phyloP scores from a whole-genome alignment of 2,113 vertebrate genomes.

The Leptobrachium leishanense region DNA sequence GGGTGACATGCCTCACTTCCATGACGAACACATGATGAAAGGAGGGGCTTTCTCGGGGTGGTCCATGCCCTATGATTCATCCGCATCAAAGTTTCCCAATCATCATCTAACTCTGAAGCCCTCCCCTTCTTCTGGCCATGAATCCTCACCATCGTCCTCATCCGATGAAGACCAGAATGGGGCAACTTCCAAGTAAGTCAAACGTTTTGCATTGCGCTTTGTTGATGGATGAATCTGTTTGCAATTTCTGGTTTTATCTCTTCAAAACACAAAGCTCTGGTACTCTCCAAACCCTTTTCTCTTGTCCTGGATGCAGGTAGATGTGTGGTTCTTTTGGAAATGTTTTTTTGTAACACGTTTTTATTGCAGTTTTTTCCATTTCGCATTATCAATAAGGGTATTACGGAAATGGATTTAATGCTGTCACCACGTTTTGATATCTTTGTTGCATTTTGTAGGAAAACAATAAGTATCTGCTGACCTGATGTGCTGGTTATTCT shows the following conservation, averaged over 20 bases:
- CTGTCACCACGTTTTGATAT: no score
- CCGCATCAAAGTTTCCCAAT: constrained; percentile 72
- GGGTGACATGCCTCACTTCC: constrained; percentile 63
- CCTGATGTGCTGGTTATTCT: not conserved
- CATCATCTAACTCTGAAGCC: constrained; percentile 69
- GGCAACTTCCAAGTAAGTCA: constrained; percentile 75
- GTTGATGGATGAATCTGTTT: not conserved
- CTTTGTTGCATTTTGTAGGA: no score
- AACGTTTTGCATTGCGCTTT: not conserved
- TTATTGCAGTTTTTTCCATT: no score
- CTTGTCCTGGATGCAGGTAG: no score
- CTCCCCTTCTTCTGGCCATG: constrained; percentile 71
- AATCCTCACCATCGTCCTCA: constrained; percentile 83
- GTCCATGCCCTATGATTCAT: constrained; percentile 79
- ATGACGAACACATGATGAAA: constrained; percentile 75
- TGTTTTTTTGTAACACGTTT: no score
- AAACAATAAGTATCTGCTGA: no score
- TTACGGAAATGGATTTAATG: no score
- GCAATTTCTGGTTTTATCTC: not conserved
- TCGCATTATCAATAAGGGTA: no score
- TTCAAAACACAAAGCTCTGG: not conserved
- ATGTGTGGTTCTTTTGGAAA: no score
- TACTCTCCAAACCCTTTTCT: no score
- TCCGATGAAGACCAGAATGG: constrained; percentile 85
- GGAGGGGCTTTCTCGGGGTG: constrained; percentile 79